These are phyloP conservation scores for Cepphus grylle DNA, from an alignment of 2,113 vertebrate genomes.

Conservation along the genomic window DNA sequence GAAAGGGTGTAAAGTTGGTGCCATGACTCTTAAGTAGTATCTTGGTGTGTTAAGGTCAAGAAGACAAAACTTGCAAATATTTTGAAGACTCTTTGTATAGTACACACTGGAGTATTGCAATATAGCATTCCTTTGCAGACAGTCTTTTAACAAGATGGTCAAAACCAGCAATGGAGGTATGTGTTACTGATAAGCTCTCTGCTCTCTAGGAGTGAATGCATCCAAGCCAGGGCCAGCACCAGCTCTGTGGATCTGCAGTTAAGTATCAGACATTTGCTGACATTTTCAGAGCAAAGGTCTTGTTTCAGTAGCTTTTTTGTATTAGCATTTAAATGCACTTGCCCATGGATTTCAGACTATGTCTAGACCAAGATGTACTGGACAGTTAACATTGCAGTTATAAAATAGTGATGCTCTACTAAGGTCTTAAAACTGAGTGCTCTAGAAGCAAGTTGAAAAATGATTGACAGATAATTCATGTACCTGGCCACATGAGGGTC, in stretches of 20 bases:
- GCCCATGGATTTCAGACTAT: neutral
- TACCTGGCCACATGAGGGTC: fast-evolving
- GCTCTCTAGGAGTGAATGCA: neutral
- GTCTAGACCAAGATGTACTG: neutral
- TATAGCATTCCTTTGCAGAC: neutral
- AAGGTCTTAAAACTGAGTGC: neutral
- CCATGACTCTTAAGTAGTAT: neutral
- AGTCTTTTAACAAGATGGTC: neutral
- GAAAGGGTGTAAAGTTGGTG: neutral
- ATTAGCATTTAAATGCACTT: neutral
- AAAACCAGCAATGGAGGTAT: neutral
- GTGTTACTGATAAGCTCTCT: neutral
- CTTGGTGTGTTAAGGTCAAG: neutral
- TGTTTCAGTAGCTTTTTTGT: neutral
- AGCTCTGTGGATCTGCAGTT: neutral
- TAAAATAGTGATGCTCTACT: neutral
- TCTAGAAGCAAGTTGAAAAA: neutral
- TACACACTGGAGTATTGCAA: neutral
- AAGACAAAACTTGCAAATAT: neutral
- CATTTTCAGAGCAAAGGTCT: neutral
- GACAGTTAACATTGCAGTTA: neutral
- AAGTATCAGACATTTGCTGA: neutral
- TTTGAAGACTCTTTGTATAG: neutral
- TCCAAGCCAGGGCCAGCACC: neutral
- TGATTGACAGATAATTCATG: neutral